phyloP scores from a whole-genome alignment of 2,113 vertebrate genomes.

The Protobothrops mucrosquamatus region DNA sequence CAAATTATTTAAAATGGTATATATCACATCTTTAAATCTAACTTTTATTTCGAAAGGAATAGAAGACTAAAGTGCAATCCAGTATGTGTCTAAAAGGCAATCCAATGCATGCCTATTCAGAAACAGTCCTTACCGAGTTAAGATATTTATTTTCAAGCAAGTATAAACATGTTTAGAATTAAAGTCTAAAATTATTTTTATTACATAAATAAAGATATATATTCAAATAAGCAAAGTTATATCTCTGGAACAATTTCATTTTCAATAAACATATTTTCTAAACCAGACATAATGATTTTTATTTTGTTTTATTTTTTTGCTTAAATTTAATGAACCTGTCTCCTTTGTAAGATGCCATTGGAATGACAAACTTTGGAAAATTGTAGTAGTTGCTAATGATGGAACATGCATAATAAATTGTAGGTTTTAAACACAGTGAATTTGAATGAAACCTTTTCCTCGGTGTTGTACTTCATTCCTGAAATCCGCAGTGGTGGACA shows the following conservation, averaged over 20 bases:
- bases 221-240: neutral
- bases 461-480: constrained; percentile 62
- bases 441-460: constrained; percentile 71
- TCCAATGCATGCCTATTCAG: neutral
- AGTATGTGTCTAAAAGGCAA: neutral
- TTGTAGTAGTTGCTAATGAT: constrained; percentile 67
- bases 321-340: neutral
- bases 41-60: neutral
- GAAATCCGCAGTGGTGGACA: constrained; percentile 55
- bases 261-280: neutral
- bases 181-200: neutral
- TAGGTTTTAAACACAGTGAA: constrained; percentile 72
- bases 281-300: constrained; percentile 13
- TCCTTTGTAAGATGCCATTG: constrained; percentile 45
- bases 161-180: neutral
- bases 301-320: neutral
- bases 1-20: neutral
- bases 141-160: neutral
- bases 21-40: neutral
- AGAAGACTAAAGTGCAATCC: neutral
- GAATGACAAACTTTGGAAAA: constrained; percentile 58
- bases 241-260: neutral
- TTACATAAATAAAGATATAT: neutral
- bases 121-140: neutral
- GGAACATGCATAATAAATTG: constrained; percentile 76